These are phyloP conservation scores for Heterodera filipjevi DNA, from an alignment of 2,888 invertebrate genomes.

Conservation along the genomic window DNA sequence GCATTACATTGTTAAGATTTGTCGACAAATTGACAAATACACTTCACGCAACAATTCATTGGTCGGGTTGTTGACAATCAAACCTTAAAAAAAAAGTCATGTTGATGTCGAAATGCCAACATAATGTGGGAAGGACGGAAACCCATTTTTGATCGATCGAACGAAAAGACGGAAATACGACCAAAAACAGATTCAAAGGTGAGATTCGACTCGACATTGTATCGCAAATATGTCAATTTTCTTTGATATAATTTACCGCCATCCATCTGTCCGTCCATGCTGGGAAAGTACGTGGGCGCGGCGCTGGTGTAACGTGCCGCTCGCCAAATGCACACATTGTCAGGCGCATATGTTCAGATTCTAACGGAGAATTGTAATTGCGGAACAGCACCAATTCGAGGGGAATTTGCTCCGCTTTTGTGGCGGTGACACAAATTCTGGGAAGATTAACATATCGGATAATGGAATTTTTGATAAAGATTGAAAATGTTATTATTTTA, in stretches of 20 bases:
- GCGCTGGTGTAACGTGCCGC: conserved; percentile 76
- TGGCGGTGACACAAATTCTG: conserved; percentile 79
- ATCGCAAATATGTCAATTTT: no score
- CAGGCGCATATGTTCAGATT: conserved; percentile 15
- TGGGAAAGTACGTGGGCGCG: conserved; percentile 89
- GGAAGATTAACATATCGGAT: no score
- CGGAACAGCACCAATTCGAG: conserved; percentile 92
- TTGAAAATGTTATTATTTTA: no score
- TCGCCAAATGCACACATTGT: conserved; percentile 11
- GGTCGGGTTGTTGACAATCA: conserved; percentile 62
- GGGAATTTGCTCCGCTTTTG: conserved; percentile 86
- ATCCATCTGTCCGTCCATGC: conserved; percentile 73
- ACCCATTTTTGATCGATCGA: not conserved
- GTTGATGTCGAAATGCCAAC: conserved; percentile 72
- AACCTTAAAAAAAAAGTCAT: no score
- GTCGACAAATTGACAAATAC: no score
- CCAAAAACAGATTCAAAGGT: no score
- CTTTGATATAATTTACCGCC: conserved; percentile 71
- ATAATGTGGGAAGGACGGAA: conserved; percentile 79
- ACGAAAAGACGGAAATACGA: no score
- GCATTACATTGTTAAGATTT: no score
- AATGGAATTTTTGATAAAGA: no score
- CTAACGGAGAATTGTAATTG: conserved; percentile 74
- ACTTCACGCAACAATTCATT: conserved; percentile 39
- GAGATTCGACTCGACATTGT: no score